Evolutionary conservation across 2,888 invertebrate species (phyloP).

Genomic region (Omphaloscelis lunosa): DNA sequence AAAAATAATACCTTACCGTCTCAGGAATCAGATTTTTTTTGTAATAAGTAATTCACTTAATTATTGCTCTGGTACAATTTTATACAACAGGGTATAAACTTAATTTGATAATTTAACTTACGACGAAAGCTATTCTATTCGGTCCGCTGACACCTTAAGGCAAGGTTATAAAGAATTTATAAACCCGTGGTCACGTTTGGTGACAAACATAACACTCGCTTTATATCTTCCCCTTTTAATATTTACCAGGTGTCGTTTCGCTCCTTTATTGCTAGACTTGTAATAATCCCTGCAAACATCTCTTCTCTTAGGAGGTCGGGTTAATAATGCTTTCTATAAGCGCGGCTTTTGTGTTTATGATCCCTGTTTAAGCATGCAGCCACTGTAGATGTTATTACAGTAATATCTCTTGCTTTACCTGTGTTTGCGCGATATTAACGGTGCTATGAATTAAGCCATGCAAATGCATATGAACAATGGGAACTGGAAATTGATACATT

Average conservation of each 20-base stretch:
- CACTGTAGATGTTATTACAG: slow-evolving; percentile 64
- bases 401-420: slow-evolving; percentile 65
- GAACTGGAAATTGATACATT: slow-evolving; percentile 18
- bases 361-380: slow-evolving; percentile 68
- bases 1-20: slow-evolving; percentile 35
- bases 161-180: slow-evolving; percentile 71
- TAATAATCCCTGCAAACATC: slow-evolving; percentile 82
- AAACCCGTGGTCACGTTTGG: slow-evolving; percentile 76
- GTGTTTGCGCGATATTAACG: slow-evolving; percentile 55
- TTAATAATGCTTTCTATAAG: slow-evolving; percentile 81
- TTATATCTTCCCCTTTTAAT: slow-evolving; percentile 85
- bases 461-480: slow-evolving; percentile 25
- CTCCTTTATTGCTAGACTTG: slow-evolving; percentile 85
- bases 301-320: slow-evolving; percentile 65
- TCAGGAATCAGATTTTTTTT: slow-evolving; percentile 40
- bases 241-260: slow-evolving; percentile 88
- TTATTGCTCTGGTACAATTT: slow-evolving; percentile 15
- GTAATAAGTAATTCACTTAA: slow-evolving; percentile 35
- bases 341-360: slow-evolving; percentile 75
- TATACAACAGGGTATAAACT: not conserved
- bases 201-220: slow-evolving; percentile 80
- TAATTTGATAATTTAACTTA: slow-evolving; percentile 8
- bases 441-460: slow-evolving; percentile 40
- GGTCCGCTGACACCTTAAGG: slow-evolving; percentile 49
- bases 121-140: not conserved